A percentile compares a stretch with the other conserved stretches of the same genome.
Conservation (phyloP, 2,797 vertebrate species). For the Mycteria americana region DNA sequence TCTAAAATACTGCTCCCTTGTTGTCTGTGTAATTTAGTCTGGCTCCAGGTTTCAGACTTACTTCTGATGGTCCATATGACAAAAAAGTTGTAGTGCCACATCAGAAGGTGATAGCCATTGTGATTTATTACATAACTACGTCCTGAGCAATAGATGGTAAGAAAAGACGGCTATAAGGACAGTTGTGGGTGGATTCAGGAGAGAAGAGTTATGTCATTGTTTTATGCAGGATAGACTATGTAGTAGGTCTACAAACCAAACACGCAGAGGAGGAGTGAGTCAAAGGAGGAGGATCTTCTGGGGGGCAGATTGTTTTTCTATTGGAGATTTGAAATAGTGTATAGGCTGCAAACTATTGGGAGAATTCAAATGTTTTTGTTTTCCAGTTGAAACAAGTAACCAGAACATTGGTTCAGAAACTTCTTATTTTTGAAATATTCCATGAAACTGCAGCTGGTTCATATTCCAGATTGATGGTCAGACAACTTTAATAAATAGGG, state of each 20-base stretch:
- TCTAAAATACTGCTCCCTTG: constrained; percentile 30
- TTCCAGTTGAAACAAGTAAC: not conserved
- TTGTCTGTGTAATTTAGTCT: not conserved
- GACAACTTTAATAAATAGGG: not conserved
- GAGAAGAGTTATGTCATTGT: not conserved
- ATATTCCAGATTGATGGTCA: not conserved
- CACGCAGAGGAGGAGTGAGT: not conserved
- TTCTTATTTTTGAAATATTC: not conserved
- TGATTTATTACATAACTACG: not conserved
- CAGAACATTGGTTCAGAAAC: not conserved
- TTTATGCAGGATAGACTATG: not conserved
- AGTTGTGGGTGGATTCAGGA: not conserved
- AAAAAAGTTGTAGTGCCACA: not conserved
- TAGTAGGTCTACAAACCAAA: not conserved
- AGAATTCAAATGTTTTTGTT: not conserved
- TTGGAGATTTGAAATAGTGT: not conserved
- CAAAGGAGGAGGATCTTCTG: not conserved
- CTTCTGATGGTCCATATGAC: not conserved
- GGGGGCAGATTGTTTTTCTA: not conserved
- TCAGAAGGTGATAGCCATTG: not conserved
- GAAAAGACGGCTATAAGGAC: not conserved
- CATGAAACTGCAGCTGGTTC: not conserved
- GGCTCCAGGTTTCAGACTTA: not conserved
- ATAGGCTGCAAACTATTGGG: not conserved
- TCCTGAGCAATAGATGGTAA: not conserved